Base-by-base conservation (phyloP, 2,888 invertebrate species). In the Ectemnius lituratus region DNA sequence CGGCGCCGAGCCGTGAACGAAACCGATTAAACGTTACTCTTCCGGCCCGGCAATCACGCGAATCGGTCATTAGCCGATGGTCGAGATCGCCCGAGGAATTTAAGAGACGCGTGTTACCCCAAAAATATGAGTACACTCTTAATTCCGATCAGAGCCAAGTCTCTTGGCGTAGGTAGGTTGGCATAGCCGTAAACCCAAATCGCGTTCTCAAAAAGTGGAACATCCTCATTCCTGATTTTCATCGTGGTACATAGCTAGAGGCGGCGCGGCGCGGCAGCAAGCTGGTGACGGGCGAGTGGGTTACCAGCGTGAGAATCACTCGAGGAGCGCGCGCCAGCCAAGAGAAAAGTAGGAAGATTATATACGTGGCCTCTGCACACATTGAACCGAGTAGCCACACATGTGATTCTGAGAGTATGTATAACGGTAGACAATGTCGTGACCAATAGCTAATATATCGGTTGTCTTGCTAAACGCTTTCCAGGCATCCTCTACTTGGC, bases 391-490 rank as follows among this genome's bases (percentile, higher is more conserved):
- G 37, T 8, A 37, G 8, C 4, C 37, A 37, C 52, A 52, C 75
- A 62, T 78, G 80, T 79, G 81, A 86, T 85, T 82, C 79, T 84
- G 81, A 70, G 72, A 76, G 71, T 76, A 84, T 84, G 83, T 83
- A 84, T 88, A 88, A 89, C 87, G 89, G 88, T 88, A 88, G 88
- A 88, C 85, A 87, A 84, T 88, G 85, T 88, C 89, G 89, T 88
- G 87, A 87, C 85, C 86, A 80, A 88, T 87, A 85, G 88, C 85
- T 89, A 86, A 88, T 89, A 84, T 86, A 87, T 87, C 81, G 82
- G 84, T 82, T 83, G 73, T 73, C n/a, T 37, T 1, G 83, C 84
- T 86, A 86, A 87, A 87, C 85, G 85, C 81, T 87, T 83, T 83
- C 81, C 72, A 76, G 71, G 70, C 71, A 79, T 77, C 76, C 75